Evolutionary conservation across 2,888 invertebrate genomes (phyloP).

Genomic region (Octonoba sinensis): DNA sequence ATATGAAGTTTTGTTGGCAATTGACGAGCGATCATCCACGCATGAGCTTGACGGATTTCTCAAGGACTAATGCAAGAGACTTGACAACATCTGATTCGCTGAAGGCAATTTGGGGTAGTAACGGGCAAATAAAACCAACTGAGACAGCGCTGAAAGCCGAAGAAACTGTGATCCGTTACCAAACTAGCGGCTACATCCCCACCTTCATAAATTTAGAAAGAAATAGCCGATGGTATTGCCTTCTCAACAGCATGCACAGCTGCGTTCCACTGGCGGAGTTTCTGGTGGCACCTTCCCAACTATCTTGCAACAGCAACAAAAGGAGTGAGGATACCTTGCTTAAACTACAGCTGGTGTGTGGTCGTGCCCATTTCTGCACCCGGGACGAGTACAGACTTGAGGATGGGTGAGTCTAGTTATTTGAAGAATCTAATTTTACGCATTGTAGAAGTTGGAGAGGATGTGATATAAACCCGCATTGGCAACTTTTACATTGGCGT

Average conservation of each 20-base stretch:
- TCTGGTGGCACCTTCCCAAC: background rate
- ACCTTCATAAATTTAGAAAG: conserved; percentile 13
- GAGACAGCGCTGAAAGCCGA: background rate
- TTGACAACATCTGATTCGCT: no score
- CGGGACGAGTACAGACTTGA: conserved; percentile 12
- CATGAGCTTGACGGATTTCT: no score
- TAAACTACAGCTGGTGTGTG: no score
- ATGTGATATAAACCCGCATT: no score
- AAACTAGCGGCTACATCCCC: background rate
- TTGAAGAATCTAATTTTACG: background rate
- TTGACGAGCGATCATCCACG: no score
- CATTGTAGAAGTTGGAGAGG: no score
- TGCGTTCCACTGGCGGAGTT: conserved; percentile 23
- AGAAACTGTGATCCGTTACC: background rate
- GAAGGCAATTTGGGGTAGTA: no score
- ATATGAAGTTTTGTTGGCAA: no score
- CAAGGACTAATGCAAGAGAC: no score
- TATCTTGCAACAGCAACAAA: no score
- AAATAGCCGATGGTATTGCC: conserved; percentile 20
- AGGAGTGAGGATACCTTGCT: no score
- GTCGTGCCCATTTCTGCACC: conserved; percentile 15
- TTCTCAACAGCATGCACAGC: conserved; percentile 1
- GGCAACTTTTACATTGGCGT: no score
- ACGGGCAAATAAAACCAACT: background rate
- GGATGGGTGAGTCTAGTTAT: conserved; percentile 24